phyloP scores from a whole-genome alignment of 1,140 invertebrate genomes.

The Brachionus rotundiformis region DNA sequence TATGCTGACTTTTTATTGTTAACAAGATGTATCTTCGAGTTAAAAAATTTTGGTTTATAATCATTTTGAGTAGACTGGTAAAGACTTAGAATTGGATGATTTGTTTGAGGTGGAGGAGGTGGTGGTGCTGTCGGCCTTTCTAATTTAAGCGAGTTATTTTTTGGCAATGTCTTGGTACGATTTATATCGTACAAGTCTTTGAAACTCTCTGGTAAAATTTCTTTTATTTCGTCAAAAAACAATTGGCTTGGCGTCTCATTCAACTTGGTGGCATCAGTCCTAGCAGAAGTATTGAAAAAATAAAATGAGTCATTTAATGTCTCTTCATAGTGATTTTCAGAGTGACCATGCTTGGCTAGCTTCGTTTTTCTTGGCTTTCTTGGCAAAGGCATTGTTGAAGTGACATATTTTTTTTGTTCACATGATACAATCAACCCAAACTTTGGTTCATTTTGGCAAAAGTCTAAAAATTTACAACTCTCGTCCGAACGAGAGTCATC shows the following conservation, averaged over 20 bases:
- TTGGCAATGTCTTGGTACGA: constrained; percentile 2
- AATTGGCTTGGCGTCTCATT: neutral
- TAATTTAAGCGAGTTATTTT: neutral
- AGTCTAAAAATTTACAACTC: neutral
- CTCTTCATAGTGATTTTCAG: constrained; percentile 22
- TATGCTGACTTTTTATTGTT: neutral
- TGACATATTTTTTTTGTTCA: neutral
- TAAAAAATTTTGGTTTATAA: neutral
- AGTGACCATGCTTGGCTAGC: neutral
- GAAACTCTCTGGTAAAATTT: neutral
- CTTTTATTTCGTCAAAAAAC: neutral
- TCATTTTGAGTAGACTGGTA: neutral
- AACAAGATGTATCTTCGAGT: neutral
- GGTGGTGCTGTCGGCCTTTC: constrained; percentile 35
- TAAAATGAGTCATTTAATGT: constrained; percentile 7
- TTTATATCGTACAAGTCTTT: neutral
- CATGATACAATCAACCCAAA: neutral
- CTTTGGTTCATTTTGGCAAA: neutral
- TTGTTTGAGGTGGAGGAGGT: constrained; percentile 14
- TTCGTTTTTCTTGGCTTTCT: constrained; percentile 39
- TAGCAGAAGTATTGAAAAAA: neutral
- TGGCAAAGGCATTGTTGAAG: constrained; percentile 42
- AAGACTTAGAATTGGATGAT: neutral
- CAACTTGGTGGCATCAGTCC: neutral
- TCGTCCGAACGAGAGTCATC: neutral